Percentiles rank a stretch among this genome's conserved stretches.
phyloP scores from a whole-genome alignment of 2,113 vertebrate genomes.

The Strigops habroptila region DNA sequence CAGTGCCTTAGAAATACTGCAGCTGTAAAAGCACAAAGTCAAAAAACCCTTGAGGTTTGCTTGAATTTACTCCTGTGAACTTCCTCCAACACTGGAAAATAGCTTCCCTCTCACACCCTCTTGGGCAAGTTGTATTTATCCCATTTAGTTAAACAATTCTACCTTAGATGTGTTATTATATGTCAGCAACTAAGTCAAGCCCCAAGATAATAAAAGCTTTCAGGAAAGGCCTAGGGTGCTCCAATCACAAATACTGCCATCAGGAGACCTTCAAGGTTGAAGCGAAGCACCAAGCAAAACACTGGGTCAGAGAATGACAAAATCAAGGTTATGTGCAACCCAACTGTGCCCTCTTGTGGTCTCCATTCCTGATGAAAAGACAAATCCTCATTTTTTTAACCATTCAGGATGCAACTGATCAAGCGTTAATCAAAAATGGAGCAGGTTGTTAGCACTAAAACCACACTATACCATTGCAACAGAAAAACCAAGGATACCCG shows the following conservation, averaged over 20 bases:
- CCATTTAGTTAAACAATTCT: not conserved
- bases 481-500: not conserved
- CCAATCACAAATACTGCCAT: not conserved
- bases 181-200: not conserved
- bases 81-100: not conserved
- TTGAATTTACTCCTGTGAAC: not conserved
- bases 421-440: not conserved
- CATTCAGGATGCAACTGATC: not conserved
- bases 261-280: not conserved
- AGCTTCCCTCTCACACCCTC: not conserved
- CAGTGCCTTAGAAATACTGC: not conserved
- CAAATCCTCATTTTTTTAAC: not conserved
- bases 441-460: not conserved
- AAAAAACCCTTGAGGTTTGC: not conserved
- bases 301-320: not conserved
- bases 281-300: not conserved
- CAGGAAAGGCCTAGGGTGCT: not conserved
- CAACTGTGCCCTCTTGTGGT: constrained; percentile 16
- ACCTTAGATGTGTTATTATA: not conserved
- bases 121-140: not conserved
- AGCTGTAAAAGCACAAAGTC: not conserved
- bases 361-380: not conserved
- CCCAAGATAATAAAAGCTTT: not conserved
- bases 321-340: not conserved
- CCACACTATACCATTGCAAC: not conserved